Conservation (phyloP, 37 sponge, comb jelly and placozoan genomes). For the Cladorhizidae sp. region DNA sequence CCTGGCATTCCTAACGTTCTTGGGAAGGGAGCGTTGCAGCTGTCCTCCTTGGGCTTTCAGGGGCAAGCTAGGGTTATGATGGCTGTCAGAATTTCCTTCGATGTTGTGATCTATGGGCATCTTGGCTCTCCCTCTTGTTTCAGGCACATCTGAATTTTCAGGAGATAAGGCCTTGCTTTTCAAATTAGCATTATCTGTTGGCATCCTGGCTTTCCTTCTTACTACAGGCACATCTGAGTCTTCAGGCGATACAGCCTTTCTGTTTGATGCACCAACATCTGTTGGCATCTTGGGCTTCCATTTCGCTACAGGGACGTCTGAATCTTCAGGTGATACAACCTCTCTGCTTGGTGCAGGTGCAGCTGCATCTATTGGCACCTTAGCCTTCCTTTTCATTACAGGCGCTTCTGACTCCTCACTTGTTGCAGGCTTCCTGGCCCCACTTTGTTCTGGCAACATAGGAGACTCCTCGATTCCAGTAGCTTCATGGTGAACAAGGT, state of each 20-base stretch:
- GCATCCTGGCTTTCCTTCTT: slow-evolving; percentile 32
- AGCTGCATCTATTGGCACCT: slow-evolving; percentile 11
- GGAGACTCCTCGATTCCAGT: background rate
- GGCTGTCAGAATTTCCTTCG: too few species aligned
- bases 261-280: slow-evolving; percentile 31
- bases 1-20: too few species aligned
- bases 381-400: slow-evolving; percentile 40
- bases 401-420: slow-evolving; percentile 31
- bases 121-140: slow-evolving; percentile 31
- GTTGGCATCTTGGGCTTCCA: slow-evolving; percentile 34
- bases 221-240: slow-evolving; percentile 39
- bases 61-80: too few species aligned
- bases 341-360: slow-evolving; percentile 2
- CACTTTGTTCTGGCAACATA: slow-evolving; percentile 28
- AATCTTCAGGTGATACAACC: background rate
- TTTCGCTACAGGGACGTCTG: slow-evolving; percentile 34
- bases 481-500: background rate
- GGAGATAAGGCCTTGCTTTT: slow-evolving; percentile 10
- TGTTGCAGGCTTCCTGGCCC: slow-evolving; percentile 13
- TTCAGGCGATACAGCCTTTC: background rate
- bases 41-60: too few species aligned
- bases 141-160: slow-evolving; percentile 12
- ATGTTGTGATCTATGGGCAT: background rate
- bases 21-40: too few species aligned
- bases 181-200: background rate